Base-by-base conservation (phyloP, 1,140 invertebrate genomes). In the Meloidogyne exigua region DNA sequence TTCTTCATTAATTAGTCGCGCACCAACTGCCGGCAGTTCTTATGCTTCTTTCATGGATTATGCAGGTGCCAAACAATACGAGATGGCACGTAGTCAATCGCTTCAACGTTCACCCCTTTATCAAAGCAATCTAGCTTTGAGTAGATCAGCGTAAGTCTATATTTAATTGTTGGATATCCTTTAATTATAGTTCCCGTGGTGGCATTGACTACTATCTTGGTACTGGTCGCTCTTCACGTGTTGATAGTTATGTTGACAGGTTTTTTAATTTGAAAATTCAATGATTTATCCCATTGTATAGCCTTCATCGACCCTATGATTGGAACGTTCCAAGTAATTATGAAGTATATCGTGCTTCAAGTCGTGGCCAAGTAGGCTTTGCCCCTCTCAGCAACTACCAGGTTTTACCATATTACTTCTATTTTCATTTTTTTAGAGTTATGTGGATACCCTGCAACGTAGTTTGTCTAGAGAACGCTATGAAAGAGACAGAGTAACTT, bases 1-100 rank as follows among this genome's bases (percentile, higher is more conserved):
- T 36, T 82, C 79, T 11, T 73, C 72, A 21, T 75, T 64, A 15
- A 25, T 87, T 42, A 88, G 79, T 73, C 84, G 86, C 49, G 77
- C 83, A 13, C 85, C 86, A 28, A 76, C 75, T 62, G 77, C 83
- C 18, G 78, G 66, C 23, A 80, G 83, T 12, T 88, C 86, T 11
- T 87, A 87, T 69, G 77, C 80, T 67, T 86, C 84, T 18, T 87
- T 87, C 85, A 63, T 87, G 49, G 85, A 87, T 63, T 87, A 87
- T 80, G 79, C 75, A 23, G 83, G 76, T 15, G 32, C 83, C 68
- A 87, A 87, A 73, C 79, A 87, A 66, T 83, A 83, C 79, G 85
- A 87, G 26, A 76, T 87, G 69, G 76, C 77, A 62, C 84, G 85
- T 39, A 71, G 39, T 67, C 67, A 49, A 68, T 85, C 82, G 57